phyloP scores from a whole-genome alignment of 2,888 invertebrate genomes.

The Heterodera filipjevi region DNA sequence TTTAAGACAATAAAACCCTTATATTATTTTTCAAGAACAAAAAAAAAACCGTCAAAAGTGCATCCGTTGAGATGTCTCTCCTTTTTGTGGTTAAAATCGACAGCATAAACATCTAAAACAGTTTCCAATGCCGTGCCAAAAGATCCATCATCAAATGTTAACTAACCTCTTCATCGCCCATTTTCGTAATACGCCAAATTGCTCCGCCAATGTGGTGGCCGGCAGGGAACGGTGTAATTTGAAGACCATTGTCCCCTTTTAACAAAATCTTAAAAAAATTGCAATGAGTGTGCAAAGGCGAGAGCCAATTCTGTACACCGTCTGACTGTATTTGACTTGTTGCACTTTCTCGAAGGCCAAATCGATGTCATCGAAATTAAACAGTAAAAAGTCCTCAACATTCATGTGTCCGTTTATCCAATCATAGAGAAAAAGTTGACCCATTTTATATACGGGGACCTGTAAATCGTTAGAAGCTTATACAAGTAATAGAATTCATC shows the following conservation, averaged over 20 bases:
- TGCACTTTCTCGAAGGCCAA: constrained; percentile 93
- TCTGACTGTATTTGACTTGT: constrained; percentile 96
- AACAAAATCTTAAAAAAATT: constrained; percentile 50
- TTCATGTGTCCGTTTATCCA: constrained; percentile 62
- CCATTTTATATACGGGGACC: constrained; percentile 98
- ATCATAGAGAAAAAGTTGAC: constrained; percentile 99
- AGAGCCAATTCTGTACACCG: constrained; percentile 73
- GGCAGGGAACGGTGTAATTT: constrained; percentile 89
- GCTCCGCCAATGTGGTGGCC: constrained; percentile 98
- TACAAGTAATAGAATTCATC: neutral
- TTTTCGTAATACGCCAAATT: constrained; percentile 96
- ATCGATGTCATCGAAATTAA: constrained; percentile 95
- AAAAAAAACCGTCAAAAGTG: constrained; percentile 53
- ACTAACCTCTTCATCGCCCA: too few relatives aligned
- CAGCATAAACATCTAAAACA: too few relatives aligned
- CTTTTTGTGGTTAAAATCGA: constrained; percentile 98
- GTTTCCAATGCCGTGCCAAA: too few relatives aligned
- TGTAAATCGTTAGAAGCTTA: constrained; percentile 35
- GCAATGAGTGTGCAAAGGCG: neutral
- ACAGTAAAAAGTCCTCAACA: constrained; percentile 70
- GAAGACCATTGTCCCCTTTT: constrained; percentile 87
- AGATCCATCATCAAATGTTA: too few relatives aligned
- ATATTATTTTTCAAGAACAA: neutral
- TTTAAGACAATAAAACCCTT: too few relatives aligned
- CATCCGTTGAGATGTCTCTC: constrained; percentile 73